A percentile compares a stretch with the other conserved stretches of the same genome.
phyloP scores from a whole-genome alignment of 2,113 vertebrate species.

The Phoenicopterus ruber region DNA sequence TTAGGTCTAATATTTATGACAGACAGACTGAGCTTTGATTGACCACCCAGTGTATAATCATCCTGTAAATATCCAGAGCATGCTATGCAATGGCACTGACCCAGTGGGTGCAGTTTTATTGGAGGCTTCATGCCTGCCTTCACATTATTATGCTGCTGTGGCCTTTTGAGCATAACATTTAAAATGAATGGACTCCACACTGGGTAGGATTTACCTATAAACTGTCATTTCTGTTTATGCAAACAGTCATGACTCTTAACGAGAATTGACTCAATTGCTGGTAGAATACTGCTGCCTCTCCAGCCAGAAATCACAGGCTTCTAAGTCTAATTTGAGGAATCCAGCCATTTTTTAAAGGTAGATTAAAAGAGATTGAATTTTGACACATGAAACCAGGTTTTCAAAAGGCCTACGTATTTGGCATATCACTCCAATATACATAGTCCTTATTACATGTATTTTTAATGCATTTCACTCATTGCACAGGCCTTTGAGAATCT shows the following conservation, averaged over 20 bases:
- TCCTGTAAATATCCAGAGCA: conserved; percentile 66
- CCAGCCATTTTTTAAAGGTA: neutral
- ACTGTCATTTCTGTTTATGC: conserved; percentile 64
- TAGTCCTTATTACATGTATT: neutral
- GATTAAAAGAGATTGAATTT: conserved; percentile 27
- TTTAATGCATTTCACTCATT: neutral
- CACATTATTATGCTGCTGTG: conserved; percentile 45
- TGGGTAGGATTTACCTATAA: conserved; percentile 56
- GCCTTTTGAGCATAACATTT: conserved; percentile 56
- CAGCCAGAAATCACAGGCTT: conserved; percentile 9
- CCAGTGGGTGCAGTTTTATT: conserved; percentile 62
- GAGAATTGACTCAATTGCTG: conserved; percentile 42
- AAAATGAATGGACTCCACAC: conserved; percentile 52
- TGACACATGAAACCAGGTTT: neutral
- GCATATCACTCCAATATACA: neutral
- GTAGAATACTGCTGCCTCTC: neutral
- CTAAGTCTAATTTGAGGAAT: neutral
- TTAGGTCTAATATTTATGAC: conserved; percentile 32
- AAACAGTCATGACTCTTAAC: conserved; percentile 45
- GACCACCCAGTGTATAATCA: conserved; percentile 66
- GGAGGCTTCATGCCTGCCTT: conserved; percentile 57
- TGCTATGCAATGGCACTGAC: conserved; percentile 38
- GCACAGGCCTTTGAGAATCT: neutral
- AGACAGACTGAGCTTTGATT: conserved; percentile 54
- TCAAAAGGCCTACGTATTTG: neutral